Base-by-base conservation (phyloP, 2,113 vertebrate species). In the Panthera tigris region DNA sequence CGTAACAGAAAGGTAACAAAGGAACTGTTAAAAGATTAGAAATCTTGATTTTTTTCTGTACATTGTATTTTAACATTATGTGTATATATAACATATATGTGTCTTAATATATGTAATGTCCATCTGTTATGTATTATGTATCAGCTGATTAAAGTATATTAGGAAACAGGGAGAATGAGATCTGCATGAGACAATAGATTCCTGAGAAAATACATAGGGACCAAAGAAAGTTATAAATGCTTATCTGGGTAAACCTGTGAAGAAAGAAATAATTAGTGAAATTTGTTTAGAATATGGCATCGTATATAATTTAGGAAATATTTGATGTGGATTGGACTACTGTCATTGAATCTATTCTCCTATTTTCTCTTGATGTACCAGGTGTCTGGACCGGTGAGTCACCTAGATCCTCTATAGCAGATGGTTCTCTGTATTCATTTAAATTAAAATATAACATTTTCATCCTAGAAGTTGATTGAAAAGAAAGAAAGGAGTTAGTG, bases 381-480 rank as follows among this genome's bases (percentile, higher is more conserved):
- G 33, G 21, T 82, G 18, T 89, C 50, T 92, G 31, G 23, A 87
- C 27, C 41, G 92, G 31, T 80, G 41, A 92, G 36, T 92, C 55
- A 83, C 87, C 29, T 86, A 89, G 36, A 66, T 82, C 79, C 33
- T 95, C 55, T 48, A 7, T 69, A 83, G n/a, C 55, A 94, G 55
- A 39, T 83, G 7, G 57, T n/a, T 86, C 31, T 48, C 12, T 50
- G 45, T 65, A 96, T 82, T 91, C 57, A 92, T 86, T 97, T 93
- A 92, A 92, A 89, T 90, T 86, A 92, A 97, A 97, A 96, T 65
- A 71, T 4, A 93, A 66, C 8, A 73, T 89, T 84, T 93, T 27
- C 27, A 93, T 73, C n/a, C 29, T 86, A 65, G 83, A 97, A 92
- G 48, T 81, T 68, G 79, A 48, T 90, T 92, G 12, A 87, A 74